Conservation (phyloP, 2,888 invertebrate genomes). For the Itoplectis maculator region DNA sequence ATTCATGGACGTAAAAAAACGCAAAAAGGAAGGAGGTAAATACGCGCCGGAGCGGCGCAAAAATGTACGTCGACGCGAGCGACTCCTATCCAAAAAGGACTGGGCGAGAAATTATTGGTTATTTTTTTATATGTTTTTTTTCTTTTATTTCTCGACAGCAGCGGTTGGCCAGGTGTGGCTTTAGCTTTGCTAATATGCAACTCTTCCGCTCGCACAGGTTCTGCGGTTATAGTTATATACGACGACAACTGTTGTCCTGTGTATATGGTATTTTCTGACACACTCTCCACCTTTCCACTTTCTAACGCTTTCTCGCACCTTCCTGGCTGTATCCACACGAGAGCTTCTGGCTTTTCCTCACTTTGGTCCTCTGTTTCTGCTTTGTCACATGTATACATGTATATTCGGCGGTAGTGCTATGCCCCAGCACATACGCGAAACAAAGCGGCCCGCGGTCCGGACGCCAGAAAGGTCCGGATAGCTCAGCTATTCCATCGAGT, state of each 20-base stretch:
- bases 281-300: slow-evolving; percentile 30
- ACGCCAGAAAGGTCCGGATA: slow-evolving; percentile 64
- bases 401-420: slow-evolving; percentile 23
- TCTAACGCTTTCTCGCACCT: slow-evolving; percentile 47
- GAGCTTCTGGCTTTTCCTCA: slow-evolving; percentile 53
- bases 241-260: slow-evolving; percentile 42
- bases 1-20: slow-evolving; percentile 74
- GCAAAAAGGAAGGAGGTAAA: slow-evolving; percentile 48
- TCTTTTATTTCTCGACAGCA: slow-evolving; percentile 42
- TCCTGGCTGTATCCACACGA: slow-evolving; percentile 47
- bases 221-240: slow-evolving; percentile 26
- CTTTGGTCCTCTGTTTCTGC: slow-evolving; percentile 29
- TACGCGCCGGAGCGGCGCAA: background rate
- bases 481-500: slow-evolving; percentile 73
- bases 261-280: slow-evolving; percentile 28
- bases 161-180: slow-evolving; percentile 44
- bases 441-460: slow-evolving; percentile 53
- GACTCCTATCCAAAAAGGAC: slow-evolving; percentile 53
- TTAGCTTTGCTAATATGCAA: slow-evolving; percentile 55
- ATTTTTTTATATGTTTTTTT: slow-evolving; percentile 43
- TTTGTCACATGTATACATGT: slow-evolving; percentile 13
- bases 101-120: slow-evolving; percentile 65
- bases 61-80: background rate
- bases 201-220: slow-evolving; percentile 50
- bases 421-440: slow-evolving; percentile 52